phyloP scores from a whole-genome alignment of 2,113 vertebrate genomes.

The Mohoua ochrocephala region DNA sequence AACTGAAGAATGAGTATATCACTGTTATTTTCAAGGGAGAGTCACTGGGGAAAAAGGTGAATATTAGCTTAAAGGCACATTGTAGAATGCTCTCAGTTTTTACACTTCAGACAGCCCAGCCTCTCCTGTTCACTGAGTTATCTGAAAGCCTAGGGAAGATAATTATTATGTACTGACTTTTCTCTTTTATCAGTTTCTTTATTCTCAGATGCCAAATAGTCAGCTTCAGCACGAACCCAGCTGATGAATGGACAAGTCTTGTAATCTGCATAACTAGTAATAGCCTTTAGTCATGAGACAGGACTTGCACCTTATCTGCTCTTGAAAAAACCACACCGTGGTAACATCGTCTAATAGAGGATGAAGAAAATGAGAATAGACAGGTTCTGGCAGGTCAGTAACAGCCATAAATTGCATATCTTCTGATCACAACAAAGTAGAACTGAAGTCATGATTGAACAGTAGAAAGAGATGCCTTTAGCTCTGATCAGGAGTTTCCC shows the following conservation, averaged over 20 bases:
- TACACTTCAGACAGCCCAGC: not conserved
- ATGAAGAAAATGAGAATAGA: not conserved
- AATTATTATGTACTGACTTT: not conserved
- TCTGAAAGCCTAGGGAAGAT: not conserved
- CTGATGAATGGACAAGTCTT: not conserved
- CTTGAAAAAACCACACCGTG: fast-evolving
- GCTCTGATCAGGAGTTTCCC: not conserved
- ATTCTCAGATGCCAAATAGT: not conserved
- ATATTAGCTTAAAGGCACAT: not conserved
- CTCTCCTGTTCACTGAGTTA: not conserved
- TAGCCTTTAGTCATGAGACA: not conserved
- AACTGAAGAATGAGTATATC: not conserved
- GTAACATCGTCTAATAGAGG: not conserved
- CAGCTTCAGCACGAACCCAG: not conserved
- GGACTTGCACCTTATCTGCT: not conserved
- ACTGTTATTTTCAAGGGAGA: not conserved
- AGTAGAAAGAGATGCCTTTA: not conserved
- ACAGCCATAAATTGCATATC: not conserved
- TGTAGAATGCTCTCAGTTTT: not conserved
- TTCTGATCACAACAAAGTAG: not conserved
- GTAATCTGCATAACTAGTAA: not conserved
- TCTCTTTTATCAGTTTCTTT: not conserved
- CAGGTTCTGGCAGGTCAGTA: not conserved
- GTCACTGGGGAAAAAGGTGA: not conserved
- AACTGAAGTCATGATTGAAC: not conserved